Conservation (phyloP, 2,888 invertebrate species). For the Andrena flavipes region DNA sequence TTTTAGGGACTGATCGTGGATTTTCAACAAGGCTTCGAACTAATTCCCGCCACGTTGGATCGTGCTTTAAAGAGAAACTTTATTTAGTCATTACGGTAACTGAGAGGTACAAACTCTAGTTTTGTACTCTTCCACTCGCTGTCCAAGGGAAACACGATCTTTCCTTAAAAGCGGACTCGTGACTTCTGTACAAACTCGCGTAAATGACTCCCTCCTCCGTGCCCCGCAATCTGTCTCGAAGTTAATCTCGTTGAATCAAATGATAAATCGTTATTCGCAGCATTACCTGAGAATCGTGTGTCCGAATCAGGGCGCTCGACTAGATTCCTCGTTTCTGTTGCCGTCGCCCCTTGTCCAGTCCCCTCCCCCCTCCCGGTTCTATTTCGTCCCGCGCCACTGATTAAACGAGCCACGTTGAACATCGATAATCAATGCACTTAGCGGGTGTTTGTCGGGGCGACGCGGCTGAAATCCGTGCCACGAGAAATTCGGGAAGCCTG, state of each 20-base stretch:
- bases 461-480: conserved; percentile 11
- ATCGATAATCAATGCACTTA: conserved; percentile 34
- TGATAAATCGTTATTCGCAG: no score
- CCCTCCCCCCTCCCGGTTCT: background rate
- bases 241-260: no score
- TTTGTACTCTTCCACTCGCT: background rate
- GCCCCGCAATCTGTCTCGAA: no score
- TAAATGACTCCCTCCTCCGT: no score
- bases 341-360: background rate
- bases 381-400: background rate
- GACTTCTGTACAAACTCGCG: no score
- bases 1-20: background rate
- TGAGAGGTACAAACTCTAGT: background rate
- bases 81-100: background rate
- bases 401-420: conserved; percentile 19
- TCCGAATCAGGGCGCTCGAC: no score
- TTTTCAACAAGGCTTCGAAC: background rate
- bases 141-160: no score
- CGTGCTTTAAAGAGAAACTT: background rate
- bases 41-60: background rate
- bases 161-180: no score
- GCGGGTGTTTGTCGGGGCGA: conserved; percentile 19
- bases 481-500: conserved; percentile 33
- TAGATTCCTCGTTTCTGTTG: background rate
- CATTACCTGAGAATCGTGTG: no score